Conservation (phyloP, 2,888 invertebrate species). For the Branchipolynoe longqiensis region DNA sequence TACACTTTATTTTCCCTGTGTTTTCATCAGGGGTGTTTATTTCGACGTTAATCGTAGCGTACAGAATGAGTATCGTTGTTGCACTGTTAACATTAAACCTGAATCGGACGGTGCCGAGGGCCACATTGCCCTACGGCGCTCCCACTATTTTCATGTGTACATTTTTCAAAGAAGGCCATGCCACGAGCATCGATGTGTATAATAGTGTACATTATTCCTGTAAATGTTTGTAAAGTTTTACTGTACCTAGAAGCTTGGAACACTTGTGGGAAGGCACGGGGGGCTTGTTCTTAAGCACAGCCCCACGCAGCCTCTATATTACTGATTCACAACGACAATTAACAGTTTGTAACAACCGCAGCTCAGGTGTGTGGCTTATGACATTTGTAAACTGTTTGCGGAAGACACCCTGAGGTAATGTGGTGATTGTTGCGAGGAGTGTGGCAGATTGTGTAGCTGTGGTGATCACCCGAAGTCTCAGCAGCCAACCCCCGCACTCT, state of each 20-base stretch:
- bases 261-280: no score
- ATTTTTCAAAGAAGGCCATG: constrained; percentile 21
- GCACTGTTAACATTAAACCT: constrained; percentile 26
- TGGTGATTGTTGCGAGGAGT: no score
- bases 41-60: constrained; percentile 5
- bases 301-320: not conserved
- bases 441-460: no score
- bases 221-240: constrained; percentile 35
- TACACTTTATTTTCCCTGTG: constrained; percentile 37
- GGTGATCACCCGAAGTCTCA: no score
- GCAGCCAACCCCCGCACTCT: no score
- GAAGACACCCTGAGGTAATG: no score
- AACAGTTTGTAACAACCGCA: no score
- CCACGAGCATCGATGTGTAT: not conserved
- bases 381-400: no score
- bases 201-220: constrained; percentile 37
- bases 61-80: not conserved
- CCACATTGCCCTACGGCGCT: constrained; percentile 11
- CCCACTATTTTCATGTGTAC: constrained; percentile 38
- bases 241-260: not conserved
- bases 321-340: no score
- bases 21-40: constrained; percentile 49
- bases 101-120: no score
- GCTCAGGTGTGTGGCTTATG: not conserved
- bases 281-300: no score